Evolutionary conservation across 2,888 invertebrate genomes (phyloP).

Genomic region (Enoplolaimus lenunculus): DNA sequence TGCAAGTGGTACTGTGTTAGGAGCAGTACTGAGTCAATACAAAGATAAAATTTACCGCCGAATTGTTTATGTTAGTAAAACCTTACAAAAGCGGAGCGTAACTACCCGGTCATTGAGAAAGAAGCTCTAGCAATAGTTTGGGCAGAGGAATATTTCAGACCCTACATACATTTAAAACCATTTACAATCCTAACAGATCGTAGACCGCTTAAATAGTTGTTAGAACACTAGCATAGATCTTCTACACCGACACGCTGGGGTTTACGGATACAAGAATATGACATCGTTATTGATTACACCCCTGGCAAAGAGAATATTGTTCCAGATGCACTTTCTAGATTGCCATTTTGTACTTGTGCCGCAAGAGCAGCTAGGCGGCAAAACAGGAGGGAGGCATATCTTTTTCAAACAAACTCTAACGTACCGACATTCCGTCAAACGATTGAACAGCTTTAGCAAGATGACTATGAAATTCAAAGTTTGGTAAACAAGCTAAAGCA

Average conservation of each 20-base stretch:
- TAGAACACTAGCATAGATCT: background rate
- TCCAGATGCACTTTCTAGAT: background rate
- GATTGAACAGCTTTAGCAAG: background rate
- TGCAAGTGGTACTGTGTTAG: background rate
- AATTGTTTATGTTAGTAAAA: background rate
- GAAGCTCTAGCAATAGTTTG: conserved; percentile 9
- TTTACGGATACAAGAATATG: background rate
- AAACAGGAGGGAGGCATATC: too few relatives aligned
- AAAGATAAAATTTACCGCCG: background rate
- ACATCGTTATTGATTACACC: background rate
- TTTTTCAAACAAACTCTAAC: background rate
- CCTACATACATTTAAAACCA: background rate
- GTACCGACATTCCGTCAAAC: background rate
- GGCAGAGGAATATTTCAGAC: background rate
- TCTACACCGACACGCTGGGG: background rate
- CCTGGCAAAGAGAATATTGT: background rate
- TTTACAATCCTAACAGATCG: background rate
- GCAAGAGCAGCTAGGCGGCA: too few relatives aligned
- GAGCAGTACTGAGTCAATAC: conserved; percentile 2
- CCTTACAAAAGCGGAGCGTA: conserved; percentile 4
- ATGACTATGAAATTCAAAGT: background rate
- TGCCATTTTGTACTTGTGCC: background rate
- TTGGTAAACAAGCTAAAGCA: background rate
- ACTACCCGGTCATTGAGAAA: conserved; percentile 1
- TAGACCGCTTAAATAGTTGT: background rate